Percentiles rank a stretch among this genome's conserved stretches.
phyloP scores from a whole-genome alignment of 2,113 vertebrate species.

The Gavia stellata region DNA sequence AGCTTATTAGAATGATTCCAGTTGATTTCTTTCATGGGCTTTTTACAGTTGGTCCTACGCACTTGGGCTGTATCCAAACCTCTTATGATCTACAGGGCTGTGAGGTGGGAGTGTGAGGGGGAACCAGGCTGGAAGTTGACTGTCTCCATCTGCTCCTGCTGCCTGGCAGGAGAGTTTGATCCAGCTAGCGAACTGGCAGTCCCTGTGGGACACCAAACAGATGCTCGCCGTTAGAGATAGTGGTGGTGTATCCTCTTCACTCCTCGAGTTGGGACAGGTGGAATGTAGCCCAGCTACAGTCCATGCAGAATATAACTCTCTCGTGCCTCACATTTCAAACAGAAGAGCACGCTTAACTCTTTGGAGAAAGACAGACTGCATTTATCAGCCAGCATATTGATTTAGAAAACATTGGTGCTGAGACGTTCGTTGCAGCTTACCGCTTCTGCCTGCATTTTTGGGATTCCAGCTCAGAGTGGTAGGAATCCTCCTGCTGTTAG shows the following conservation, averaged over 20 bases:
- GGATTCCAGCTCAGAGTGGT: not conserved
- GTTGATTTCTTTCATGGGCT: conserved; percentile 10
- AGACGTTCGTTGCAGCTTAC: not conserved
- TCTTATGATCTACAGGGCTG: conserved; percentile 13
- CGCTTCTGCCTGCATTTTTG: not conserved
- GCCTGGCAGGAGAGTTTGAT: conserved; percentile 1
- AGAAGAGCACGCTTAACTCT: not conserved
- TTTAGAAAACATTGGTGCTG: not conserved
- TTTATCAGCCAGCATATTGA: not conserved
- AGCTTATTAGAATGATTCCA: conserved; percentile 14
- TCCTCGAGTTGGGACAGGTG: not conserved
- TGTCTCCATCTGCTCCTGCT: conserved; percentile 50
- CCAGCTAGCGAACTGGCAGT: not conserved
- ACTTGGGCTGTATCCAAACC: conserved; percentile 26
- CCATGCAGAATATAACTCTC: not conserved
- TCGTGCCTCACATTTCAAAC: not conserved
- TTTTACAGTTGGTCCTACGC: not conserved
- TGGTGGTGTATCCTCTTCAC: not conserved
- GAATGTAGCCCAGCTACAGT: not conserved
- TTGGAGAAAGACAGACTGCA: not conserved
- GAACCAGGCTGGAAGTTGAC: conserved; percentile 26
- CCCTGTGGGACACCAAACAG: not conserved
- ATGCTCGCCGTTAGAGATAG: not conserved
- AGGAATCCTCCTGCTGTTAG: not conserved
- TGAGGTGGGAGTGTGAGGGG: conserved; percentile 47